These are phyloP conservation scores for Plusia festucae DNA, from an alignment of 2,888 invertebrate genomes.

Conservation along the genomic window DNA sequence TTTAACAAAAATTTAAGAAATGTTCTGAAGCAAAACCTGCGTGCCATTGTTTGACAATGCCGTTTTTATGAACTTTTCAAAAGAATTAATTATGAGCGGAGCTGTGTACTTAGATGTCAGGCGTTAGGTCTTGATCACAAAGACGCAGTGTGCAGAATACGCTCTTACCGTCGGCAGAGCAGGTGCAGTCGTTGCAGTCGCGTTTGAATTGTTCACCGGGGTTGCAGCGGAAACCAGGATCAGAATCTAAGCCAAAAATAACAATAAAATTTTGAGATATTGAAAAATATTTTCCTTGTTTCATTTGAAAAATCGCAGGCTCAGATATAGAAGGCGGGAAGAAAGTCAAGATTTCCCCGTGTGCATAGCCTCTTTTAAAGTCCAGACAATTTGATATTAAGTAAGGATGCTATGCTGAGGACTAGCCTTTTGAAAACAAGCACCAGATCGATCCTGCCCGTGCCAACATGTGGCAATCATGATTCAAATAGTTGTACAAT, in stretches of 20 bases:
- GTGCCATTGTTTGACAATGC: neutral
- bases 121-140: conserved; percentile 74
- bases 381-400: too few relatives aligned
- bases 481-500: too few relatives aligned
- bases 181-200: conserved; percentile 87
- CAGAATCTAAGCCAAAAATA: conserved; percentile 68
- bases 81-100: conserved; percentile 27
- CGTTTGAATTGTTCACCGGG: conserved; percentile 84
- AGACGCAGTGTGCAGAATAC: conserved; percentile 84
- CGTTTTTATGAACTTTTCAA: neutral
- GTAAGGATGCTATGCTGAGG: too few relatives aligned
- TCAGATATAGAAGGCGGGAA: too few relatives aligned
- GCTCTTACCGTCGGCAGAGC: conserved; percentile 82
- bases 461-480: too few relatives aligned
- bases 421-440: too few relatives aligned
- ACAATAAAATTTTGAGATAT: too few relatives aligned
- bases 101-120: conserved; percentile 54
- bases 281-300: too few relatives aligned
- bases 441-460: too few relatives aligned
- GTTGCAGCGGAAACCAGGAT: conserved; percentile 83
- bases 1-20: neutral
- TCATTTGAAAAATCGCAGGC: too few relatives aligned
- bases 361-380: too few relatives aligned
- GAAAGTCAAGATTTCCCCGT: too few relatives aligned
- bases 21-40: neutral